Percentiles rank a stretch among this genome's conserved stretches.
Evolutionary conservation across 1,140 invertebrate genomes (phyloP).

Genomic region (Nautilus pompilius): DNA sequence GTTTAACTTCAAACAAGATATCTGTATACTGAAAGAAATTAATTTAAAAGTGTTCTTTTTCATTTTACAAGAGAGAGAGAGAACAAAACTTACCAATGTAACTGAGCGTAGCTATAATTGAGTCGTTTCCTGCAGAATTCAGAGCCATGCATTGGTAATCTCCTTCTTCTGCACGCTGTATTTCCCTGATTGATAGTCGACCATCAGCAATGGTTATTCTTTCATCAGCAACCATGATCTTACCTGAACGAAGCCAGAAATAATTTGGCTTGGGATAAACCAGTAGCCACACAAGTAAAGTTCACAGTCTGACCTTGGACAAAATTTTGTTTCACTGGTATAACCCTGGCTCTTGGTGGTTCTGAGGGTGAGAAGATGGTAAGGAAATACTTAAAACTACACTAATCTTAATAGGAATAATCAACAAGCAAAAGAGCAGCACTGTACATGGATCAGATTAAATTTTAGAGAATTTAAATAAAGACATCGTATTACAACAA

Average conservation of each 20-base stretch:
- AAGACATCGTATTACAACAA: too few species aligned
- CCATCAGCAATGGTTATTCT: slow-evolving; percentile 25
- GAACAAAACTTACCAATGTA: slow-evolving; percentile 48
- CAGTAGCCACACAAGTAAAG: slow-evolving; percentile 37
- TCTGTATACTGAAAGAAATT: too few species aligned
- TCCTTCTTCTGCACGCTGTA: slow-evolving; percentile 42
- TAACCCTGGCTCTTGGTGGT: slow-evolving; percentile 50
- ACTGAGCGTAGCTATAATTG: slow-evolving; percentile 25
- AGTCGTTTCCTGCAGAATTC: slow-evolving; percentile 44
- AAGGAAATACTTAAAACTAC: slow-evolving; percentile 1
- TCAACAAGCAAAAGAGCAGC: too few species aligned
- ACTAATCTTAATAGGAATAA: too few species aligned
- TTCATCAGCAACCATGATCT: slow-evolving; percentile 25
- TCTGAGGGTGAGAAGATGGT: slow-evolving; percentile 28
- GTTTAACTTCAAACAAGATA: too few species aligned
- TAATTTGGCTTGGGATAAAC: slow-evolving; percentile 39
- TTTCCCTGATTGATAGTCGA: slow-evolving; percentile 28
- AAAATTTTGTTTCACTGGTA: slow-evolving; percentile 47
- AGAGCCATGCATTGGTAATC: slow-evolving; percentile 46
- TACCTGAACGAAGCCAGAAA: slow-evolving; percentile 36
- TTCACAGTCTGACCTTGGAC: slow-evolving; percentile 30
- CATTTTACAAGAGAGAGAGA: too few species aligned
- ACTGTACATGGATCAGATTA: too few species aligned
- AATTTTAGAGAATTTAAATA: too few species aligned
- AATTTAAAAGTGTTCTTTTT: too few species aligned